phyloP scores from a whole-genome alignment of 2,113 vertebrate species.

The Pogonocichla stellata region DNA sequence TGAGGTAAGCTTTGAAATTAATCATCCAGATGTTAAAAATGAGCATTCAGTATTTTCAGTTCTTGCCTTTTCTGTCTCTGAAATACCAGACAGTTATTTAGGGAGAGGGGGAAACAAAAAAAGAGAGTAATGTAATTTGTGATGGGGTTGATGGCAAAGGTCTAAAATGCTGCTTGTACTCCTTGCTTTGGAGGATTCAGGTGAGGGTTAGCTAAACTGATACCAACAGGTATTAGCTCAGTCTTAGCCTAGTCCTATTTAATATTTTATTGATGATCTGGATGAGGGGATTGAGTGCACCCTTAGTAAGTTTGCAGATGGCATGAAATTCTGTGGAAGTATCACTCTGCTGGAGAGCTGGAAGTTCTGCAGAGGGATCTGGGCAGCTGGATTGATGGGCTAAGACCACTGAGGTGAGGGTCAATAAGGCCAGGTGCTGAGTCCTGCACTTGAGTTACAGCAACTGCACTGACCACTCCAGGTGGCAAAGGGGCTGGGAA shows the following conservation, averaged over 20 bases:
- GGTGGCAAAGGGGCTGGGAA: background rate
- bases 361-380: background rate
- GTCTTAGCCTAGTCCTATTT: background rate
- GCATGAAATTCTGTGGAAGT: background rate
- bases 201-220: background rate
- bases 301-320: background rate
- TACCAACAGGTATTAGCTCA: background rate
- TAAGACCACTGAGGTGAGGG: accelerated
- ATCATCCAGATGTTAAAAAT: background rate
- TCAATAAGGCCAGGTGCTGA: accelerated
- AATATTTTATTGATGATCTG: background rate
- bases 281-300: background rate
- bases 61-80: background rate
- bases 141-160: background rate
- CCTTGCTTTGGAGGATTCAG: background rate
- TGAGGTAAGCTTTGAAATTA: background rate
- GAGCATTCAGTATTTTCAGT: background rate
- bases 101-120: no score
- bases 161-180: background rate
- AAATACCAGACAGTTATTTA: background rate
- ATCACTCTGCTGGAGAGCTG: background rate
- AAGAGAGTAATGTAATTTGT: background rate
- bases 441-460: background rate
- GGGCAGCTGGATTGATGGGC: background rate
- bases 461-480: background rate